A percentile compares a stretch with the other conserved stretches of the same genome.
phyloP scores from a whole-genome alignment of 2,888 invertebrate genomes.

The Zele albiditarsus region DNA sequence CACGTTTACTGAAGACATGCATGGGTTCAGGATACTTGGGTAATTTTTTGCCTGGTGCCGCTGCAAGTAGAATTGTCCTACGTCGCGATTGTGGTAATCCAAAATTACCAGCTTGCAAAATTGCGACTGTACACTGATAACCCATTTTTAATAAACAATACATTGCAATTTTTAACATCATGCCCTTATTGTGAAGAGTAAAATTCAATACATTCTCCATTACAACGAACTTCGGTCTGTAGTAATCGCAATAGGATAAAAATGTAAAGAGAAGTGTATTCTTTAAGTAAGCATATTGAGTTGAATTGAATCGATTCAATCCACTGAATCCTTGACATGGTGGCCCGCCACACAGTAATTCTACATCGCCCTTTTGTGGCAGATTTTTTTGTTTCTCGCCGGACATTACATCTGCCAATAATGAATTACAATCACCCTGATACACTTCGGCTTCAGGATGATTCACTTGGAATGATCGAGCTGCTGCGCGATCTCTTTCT shows the following conservation, averaged over 20 bases:
- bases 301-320: conserved; percentile 90
- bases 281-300: conserved; percentile 89
- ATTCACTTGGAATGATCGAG: conserved; percentile 85
- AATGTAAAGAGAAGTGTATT: conserved; percentile 89
- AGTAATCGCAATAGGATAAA: conserved; percentile 89
- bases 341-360: conserved; percentile 88
- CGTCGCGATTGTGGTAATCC: conserved; percentile 89
- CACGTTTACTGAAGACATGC: conserved; percentile 83
- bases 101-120: conserved; percentile 90
- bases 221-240: conserved; percentile 87
- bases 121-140: conserved; percentile 89
- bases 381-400: conserved; percentile 75
- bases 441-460: conserved; percentile 84
- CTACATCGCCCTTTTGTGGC: conserved; percentile 86
- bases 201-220: conserved; percentile 92
- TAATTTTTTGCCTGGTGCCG: conserved; percentile 84
- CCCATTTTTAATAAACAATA: conserved; percentile 87
- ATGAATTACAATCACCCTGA: conserved; percentile 86
- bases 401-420: conserved; percentile 77
- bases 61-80: conserved; percentile 84
- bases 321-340: conserved; percentile 93
- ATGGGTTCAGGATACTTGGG: conserved; percentile 87
- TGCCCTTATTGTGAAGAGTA: conserved; percentile 85
- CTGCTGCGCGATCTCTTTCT: conserved; percentile 85
- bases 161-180: conserved; percentile 87